Conservation (phyloP, 1,140 invertebrate genomes). For the Scaptomyza hsui region DNA sequence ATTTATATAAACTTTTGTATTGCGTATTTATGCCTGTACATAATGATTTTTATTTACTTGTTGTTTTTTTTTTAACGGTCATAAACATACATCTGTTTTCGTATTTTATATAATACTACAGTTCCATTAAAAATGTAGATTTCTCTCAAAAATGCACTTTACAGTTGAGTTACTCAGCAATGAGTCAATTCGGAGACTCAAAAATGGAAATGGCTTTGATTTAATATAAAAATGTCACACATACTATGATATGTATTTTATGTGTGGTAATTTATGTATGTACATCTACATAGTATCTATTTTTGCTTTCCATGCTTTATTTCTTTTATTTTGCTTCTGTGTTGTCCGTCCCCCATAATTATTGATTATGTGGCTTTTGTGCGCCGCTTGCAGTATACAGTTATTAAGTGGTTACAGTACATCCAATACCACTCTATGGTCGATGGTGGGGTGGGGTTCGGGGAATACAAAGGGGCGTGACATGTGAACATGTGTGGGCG, state of each 20-base stretch:
- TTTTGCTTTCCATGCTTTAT: not conserved
- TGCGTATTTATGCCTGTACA: constrained; percentile 7
- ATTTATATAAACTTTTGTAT: constrained; percentile 4
- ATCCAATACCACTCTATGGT: not conserved
- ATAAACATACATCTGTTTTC: constrained; percentile 11
- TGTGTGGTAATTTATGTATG: not conserved
- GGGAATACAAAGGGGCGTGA: not conserved
- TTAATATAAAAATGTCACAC: too few species aligned
- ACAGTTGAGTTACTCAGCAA: too few species aligned
- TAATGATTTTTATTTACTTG: constrained; percentile 7
- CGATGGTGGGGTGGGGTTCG: too few species aligned
- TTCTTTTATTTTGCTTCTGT: not conserved
- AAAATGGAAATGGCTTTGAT: too few species aligned
- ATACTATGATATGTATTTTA: not conserved
- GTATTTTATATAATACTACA: constrained; percentile 29
- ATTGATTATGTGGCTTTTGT: constrained; percentile 45
- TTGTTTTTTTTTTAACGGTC: constrained; percentile 18
- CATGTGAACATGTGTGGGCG: not conserved
- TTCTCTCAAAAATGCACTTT: not conserved
- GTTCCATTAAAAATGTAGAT: constrained; percentile 20
- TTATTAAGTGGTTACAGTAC: constrained; percentile 31
- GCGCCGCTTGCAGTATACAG: constrained; percentile 15
- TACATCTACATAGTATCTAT: not conserved
- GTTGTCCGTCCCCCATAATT: constrained; percentile 31
- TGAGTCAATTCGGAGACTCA: too few species aligned